Evolutionary conservation across 2,113 vertebrate species (phyloP).

Genomic region (Pitta sordida): DNA sequence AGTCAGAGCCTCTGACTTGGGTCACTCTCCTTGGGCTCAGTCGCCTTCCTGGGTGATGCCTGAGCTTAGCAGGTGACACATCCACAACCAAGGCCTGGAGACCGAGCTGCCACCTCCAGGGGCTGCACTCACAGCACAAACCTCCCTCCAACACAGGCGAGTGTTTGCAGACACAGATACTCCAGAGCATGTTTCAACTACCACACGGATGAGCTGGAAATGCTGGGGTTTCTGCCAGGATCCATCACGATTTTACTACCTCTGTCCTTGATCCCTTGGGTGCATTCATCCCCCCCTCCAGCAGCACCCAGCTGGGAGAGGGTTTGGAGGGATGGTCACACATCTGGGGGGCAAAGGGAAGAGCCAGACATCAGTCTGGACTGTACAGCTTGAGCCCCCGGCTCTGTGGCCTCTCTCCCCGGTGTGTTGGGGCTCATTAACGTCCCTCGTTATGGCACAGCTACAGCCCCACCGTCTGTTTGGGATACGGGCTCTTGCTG

Average conservation of each 20-base stretch:
- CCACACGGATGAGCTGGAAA: neutral
- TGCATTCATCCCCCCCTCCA: neutral
- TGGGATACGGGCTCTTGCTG: rapidly evolving
- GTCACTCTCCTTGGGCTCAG: rapidly evolving
- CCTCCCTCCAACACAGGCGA: rapidly evolving
- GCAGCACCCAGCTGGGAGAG: neutral
- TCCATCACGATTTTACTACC: neutral
- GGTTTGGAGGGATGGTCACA: neutral
- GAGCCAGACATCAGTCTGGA: neutral
- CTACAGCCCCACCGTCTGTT: rapidly evolving
- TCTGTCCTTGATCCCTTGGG: neutral
- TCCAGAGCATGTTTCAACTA: neutral
- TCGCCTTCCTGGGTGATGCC: rapidly evolving
- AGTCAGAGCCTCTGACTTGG: neutral
- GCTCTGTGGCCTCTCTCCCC: neutral
- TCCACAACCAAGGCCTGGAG: rapidly evolving
- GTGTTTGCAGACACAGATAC: neutral
- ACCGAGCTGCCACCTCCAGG: no score
- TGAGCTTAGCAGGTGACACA: neutral
- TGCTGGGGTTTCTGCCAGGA: neutral
- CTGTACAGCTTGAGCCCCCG: no score
- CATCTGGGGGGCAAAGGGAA: neutral
- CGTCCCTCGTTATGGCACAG: neutral
- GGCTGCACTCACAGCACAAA: neutral
- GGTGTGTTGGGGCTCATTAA: rapidly evolving